Conservation (phyloP, 1,140 invertebrate species). For the Drosophila nikananu region DNA sequence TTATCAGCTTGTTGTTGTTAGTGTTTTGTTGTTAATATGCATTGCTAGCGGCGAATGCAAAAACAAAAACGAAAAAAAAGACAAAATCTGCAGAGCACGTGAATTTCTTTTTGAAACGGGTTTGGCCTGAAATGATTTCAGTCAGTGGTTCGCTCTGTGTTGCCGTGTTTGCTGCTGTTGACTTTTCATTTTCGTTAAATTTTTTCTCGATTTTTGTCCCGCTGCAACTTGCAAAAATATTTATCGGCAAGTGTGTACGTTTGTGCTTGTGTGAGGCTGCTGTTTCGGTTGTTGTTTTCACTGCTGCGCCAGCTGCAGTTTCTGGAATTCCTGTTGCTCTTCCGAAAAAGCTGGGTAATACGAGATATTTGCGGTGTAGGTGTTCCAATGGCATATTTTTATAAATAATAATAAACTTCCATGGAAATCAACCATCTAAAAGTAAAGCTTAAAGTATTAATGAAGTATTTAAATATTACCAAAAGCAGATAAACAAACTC, state of each 20-base stretch:
- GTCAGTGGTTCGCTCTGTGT: conserved; percentile 6
- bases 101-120: conserved; percentile 78
- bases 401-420: neutral
- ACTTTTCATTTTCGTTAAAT: conserved; percentile 69
- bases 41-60: conserved; percentile 50
- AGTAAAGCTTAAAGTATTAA: neutral
- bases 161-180: conserved; percentile 46
- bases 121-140: conserved; percentile 64
- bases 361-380: neutral
- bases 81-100: conserved; percentile 60
- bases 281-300: conserved; percentile 36
- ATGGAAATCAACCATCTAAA: neutral
- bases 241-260: conserved; percentile 54
- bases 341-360: conserved; percentile 25
- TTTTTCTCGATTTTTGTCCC: conserved; percentile 46
- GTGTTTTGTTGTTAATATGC: conserved; percentile 56
- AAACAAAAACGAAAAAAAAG: conserved; percentile 30
- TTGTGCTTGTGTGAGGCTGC: conserved; percentile 12
- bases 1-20: conserved; percentile 42
- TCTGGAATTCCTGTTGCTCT: conserved; percentile 36
- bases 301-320: conserved; percentile 39
- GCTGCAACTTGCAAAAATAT: conserved; percentile 58
- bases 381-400: conserved; percentile 18
- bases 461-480: too few relatives aligned
- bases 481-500: too few relatives aligned